A percentile compares a stretch with the other conserved stretches of the same genome.
Conservation (phyloP, 2,797 vertebrate genomes). For the Spea hammondii region DNA sequence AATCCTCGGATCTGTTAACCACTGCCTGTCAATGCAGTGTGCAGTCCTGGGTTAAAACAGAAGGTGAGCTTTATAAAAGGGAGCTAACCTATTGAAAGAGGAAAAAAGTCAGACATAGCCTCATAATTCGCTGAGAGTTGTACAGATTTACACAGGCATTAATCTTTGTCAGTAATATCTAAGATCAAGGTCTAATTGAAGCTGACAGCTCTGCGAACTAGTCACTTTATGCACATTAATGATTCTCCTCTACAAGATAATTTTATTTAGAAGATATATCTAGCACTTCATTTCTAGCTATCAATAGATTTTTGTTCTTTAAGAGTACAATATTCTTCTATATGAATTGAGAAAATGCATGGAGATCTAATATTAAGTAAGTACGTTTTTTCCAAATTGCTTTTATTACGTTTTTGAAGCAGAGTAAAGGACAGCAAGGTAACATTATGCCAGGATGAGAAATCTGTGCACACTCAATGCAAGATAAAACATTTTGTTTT, state of each 20-base stretch:
- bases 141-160: not conserved
- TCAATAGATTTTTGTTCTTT: conserved; percentile 2
- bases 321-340: not conserved
- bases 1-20: too few relatives aligned
- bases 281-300: conserved; percentile 1
- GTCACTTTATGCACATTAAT: conserved; percentile 29
- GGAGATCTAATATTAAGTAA: too few relatives aligned
- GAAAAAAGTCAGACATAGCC: conserved; percentile 1
- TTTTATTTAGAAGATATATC: conserved; percentile 12
- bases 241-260: not conserved
- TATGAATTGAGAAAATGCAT: too few relatives aligned
- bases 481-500: too few relatives aligned
- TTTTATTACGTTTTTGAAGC: too few relatives aligned
- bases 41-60: too few relatives aligned
- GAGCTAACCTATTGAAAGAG: conserved; percentile 6
- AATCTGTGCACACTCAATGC: too few relatives aligned
- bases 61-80: conserved; percentile 2
- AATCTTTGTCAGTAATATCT: conserved; percentile 1
- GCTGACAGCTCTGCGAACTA: conserved; percentile 5
- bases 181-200: conserved; percentile 24
- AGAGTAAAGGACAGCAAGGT: too few relatives aligned
- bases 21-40: too few relatives aligned
- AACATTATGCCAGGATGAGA: too few relatives aligned
- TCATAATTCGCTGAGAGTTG: not conserved
- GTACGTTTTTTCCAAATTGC: too few relatives aligned